Percentiles rank a stretch among this genome's conserved stretches.
Evolutionary conservation across 2,888 invertebrate species (phyloP).

Genomic region (Apoderus coryli): DNA sequence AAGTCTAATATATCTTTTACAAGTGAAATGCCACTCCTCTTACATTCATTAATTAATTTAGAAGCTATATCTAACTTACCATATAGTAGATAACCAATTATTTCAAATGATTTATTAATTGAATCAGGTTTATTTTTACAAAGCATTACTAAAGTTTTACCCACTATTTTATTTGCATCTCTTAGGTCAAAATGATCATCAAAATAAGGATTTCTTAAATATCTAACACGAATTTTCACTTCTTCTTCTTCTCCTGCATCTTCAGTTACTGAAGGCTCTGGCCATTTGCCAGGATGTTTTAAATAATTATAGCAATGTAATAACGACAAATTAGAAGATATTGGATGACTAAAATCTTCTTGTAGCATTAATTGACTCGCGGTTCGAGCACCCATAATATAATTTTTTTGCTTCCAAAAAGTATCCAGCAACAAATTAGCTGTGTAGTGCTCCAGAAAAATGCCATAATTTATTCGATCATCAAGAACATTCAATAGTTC

Average conservation of each 20-base stretch:
- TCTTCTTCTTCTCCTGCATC: constrained; percentile 34
- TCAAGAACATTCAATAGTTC: constrained; percentile 58
- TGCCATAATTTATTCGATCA: constrained; percentile 74
- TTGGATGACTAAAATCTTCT: constrained; percentile 64
- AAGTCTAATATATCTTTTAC: constrained; percentile 30
- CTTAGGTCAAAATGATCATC: constrained; percentile 84
- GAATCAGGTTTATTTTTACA: constrained; percentile 36
- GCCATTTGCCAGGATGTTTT: constrained; percentile 37
- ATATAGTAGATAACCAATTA: constrained; percentile 31
- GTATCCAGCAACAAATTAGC: constrained; percentile 70
- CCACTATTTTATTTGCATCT: constrained; percentile 54
- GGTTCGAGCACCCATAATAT: constrained; percentile 56
- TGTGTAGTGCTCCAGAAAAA: constrained; percentile 73
- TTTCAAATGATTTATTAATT: constrained; percentile 34
- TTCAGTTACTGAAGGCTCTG: constrained; percentile 25
- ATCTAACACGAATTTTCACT: constrained; percentile 48
- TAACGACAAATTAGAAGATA: constrained; percentile 52
- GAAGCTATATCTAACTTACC: constrained; percentile 25
- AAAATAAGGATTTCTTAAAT: constrained; percentile 64
- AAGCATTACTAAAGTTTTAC: constrained; percentile 61
- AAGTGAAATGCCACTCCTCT: constrained; percentile 25
- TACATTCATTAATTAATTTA: constrained; percentile 26
- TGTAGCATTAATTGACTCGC: constrained; percentile 75
- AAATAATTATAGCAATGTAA: constrained; percentile 64
- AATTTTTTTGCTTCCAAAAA: constrained; percentile 55